These are phyloP conservation scores for Coptotermes formosanus DNA, from an alignment of 1,140 invertebrate species.

Conservation along the genomic window DNA sequence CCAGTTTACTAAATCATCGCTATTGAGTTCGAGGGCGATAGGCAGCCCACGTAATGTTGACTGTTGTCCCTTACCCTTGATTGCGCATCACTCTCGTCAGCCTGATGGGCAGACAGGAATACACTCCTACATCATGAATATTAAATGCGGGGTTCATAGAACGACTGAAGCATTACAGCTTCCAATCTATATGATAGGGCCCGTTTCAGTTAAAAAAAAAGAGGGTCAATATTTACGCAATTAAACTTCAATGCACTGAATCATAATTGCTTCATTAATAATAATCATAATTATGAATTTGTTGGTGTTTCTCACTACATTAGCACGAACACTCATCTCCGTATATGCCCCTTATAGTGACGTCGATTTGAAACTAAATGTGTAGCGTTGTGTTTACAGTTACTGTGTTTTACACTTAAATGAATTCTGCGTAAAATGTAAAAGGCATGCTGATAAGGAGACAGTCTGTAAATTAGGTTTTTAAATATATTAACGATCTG, in stretches of 20 bases:
- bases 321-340: not conserved
- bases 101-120: not conserved
- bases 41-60: not conserved
- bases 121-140: not conserved
- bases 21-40: no score
- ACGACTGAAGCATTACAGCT: not conserved
- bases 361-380: no score
- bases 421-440: no score
- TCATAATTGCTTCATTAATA: slow-evolving; percentile 9
- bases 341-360: no score
- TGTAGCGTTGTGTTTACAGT: no score
- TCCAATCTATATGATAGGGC: not conserved
- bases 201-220: not conserved
- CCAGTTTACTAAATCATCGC: no score
- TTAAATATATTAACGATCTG: no score
- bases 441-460: no score
- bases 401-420: no score
- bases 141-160: not conserved
- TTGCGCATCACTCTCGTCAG: not conserved
- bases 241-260: not conserved
- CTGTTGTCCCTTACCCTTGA: not conserved
- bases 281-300: not conserved
- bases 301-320: not conserved
- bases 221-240: not conserved
- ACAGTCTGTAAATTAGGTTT: no score